These are phyloP conservation scores for Argya squamiceps DNA, from an alignment of 2,797 vertebrate species.

Conservation along the genomic window DNA sequence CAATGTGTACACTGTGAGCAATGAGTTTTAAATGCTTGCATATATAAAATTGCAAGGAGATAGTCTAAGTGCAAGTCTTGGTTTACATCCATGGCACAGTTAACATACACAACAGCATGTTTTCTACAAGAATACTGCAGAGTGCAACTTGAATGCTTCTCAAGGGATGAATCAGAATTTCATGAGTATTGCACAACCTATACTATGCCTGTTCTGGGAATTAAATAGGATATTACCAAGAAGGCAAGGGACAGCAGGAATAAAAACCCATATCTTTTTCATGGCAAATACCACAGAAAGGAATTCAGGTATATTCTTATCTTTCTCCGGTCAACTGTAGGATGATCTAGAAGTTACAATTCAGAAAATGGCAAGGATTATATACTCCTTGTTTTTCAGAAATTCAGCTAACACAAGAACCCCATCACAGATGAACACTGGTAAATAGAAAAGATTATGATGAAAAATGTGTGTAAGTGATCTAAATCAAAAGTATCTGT, in stretches of 20 bases:
- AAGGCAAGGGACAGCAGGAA: background rate
- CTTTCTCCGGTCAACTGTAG: background rate
- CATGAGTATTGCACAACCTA: background rate
- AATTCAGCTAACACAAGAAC: background rate
- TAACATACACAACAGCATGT: background rate
- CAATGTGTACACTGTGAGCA: rapidly evolving
- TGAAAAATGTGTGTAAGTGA: background rate
- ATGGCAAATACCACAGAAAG: background rate
- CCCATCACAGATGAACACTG: background rate
- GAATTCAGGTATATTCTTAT: background rate
- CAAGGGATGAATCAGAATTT: background rate
- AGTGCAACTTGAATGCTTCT: background rate
- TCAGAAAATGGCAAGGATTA: background rate
- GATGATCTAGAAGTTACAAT: background rate
- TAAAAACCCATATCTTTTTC: rapidly evolving
- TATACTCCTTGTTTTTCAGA: background rate
- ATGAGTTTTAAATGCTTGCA: background rate
- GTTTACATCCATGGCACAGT: background rate
- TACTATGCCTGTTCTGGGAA: background rate
- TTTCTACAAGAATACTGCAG: background rate
- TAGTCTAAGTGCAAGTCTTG: background rate
- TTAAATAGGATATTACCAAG: background rate
- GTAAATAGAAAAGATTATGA: background rate
- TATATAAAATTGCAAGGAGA: background rate
- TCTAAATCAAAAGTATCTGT: background rate